These are phyloP conservation scores for Montipora sp. DNA, from an alignment of 64 coral and sea anemone genomes.

Conservation along the genomic window DNA sequence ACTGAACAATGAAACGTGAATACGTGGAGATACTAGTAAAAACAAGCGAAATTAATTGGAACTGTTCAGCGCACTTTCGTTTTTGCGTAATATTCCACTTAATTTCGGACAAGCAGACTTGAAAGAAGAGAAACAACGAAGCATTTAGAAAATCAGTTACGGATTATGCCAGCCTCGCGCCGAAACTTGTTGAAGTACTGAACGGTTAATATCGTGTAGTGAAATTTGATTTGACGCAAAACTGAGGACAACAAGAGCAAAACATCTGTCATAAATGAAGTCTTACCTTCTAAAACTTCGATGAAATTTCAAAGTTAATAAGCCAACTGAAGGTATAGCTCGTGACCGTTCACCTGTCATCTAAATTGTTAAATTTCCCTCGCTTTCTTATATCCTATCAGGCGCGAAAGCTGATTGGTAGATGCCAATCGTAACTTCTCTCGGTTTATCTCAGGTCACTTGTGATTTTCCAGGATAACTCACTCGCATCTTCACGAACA, in stretches of 20 bases:
- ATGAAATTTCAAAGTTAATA: background rate
- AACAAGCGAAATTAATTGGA: too few species aligned
- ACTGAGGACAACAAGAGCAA: background rate
- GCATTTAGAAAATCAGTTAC: background rate
- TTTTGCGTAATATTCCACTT: background rate
- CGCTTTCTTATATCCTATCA: conserved; percentile 10
- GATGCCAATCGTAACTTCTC: background rate
- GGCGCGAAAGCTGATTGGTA: conserved; percentile 8
- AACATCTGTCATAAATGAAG: background rate
- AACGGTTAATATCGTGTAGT: background rate
- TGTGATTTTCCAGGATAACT: background rate
- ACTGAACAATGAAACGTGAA: too few species aligned
- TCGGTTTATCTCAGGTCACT: background rate
- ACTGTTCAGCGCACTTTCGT: background rate
- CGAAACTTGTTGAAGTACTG: background rate
- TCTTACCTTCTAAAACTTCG: background rate
- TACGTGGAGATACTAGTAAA: too few species aligned
- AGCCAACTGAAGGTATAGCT: background rate
- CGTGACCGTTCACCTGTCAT: background rate
- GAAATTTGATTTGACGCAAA: background rate
- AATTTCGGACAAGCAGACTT: background rate
- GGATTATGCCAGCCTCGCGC: background rate
- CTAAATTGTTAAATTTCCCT: conserved; percentile 55
- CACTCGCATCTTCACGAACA: background rate
- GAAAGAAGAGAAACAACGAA: background rate